These are phyloP conservation scores for Lypha dubia DNA, from an alignment of 2,888 invertebrate species.

Conservation along the genomic window DNA sequence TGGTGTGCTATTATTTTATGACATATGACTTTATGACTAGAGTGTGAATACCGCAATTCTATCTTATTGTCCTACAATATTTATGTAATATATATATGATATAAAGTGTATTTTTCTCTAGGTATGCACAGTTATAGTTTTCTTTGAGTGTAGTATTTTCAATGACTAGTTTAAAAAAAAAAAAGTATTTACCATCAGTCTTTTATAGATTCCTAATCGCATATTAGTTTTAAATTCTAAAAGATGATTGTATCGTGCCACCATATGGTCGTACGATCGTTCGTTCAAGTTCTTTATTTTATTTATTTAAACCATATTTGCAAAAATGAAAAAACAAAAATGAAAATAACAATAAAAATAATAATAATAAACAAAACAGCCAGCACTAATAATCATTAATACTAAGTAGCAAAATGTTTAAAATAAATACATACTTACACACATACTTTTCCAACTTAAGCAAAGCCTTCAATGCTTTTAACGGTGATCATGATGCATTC, in stretches of 20 bases:
- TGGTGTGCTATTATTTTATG: no score
- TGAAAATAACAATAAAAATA: conserved; percentile 43
- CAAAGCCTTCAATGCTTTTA: conserved; percentile 17
- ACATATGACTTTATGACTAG: no score
- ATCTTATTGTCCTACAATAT: no score
- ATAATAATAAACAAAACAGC: conserved; percentile 55
- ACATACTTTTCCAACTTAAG: conserved; percentile 17
- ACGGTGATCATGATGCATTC: conserved; percentile 16
- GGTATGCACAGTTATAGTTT: not conserved
- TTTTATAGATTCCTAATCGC: not conserved
- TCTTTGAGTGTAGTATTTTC: not conserved
- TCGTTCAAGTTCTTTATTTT: conserved; percentile 28
- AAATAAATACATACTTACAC: no score
- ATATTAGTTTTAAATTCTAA: not conserved
- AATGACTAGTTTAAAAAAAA: not conserved
- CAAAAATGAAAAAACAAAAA: conserved; percentile 42
- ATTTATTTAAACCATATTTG: conserved; percentile 70
- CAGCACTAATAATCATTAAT: conserved; percentile 46
- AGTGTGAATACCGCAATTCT: no score
- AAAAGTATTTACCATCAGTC: not conserved
- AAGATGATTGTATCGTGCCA: conserved; percentile 54
- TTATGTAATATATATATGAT: no score
- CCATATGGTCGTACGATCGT: conserved; percentile 62
- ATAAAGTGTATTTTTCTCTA: no score
- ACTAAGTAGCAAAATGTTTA: conserved; percentile 1